Percentiles rank a stretch among this genome's conserved stretches.
Conservation (phyloP, 2,113 vertebrate genomes). For the Poecile atricapillus region DNA sequence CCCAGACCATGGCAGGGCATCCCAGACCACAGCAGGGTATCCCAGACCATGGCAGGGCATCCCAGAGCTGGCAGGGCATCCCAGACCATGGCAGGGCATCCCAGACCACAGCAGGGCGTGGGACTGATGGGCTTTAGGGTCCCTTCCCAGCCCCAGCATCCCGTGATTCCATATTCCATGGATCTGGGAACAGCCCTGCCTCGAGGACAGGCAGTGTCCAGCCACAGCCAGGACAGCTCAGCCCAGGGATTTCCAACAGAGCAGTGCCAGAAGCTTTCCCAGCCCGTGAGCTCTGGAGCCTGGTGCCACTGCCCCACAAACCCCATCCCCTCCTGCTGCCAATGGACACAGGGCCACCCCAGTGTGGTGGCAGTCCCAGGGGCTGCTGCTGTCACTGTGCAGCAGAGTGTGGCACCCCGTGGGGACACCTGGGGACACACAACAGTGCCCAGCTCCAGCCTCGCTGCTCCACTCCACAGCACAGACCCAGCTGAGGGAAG, state of each 20-base stretch:
- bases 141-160: not conserved
- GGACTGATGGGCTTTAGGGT: not conserved
- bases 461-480: too few relatives aligned
- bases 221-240: not conserved
- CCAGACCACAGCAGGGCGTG: rapidly evolving
- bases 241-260: not conserved
- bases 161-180: rapidly evolving
- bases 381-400: not conserved
- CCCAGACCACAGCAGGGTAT: too few relatives aligned
- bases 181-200: rapidly evolving
- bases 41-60: too few relatives aligned
- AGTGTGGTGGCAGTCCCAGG: not conserved
- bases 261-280: not conserved
- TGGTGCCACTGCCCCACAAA: rapidly evolving
- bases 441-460: rapidly evolving
- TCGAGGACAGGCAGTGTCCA: not conserved
- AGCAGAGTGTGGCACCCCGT: rapidly evolving
- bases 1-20: too few relatives aligned
- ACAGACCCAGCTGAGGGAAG: not conserved
- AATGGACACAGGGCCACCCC: not conserved
- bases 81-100: too few relatives aligned
- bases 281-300: rapidly evolving
- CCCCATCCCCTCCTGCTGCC: not conserved
- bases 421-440: not conserved
- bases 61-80: too few relatives aligned